phyloP scores from a whole-genome alignment of 2,797 vertebrate species.

The Hapalemur alaotrensis region DNA sequence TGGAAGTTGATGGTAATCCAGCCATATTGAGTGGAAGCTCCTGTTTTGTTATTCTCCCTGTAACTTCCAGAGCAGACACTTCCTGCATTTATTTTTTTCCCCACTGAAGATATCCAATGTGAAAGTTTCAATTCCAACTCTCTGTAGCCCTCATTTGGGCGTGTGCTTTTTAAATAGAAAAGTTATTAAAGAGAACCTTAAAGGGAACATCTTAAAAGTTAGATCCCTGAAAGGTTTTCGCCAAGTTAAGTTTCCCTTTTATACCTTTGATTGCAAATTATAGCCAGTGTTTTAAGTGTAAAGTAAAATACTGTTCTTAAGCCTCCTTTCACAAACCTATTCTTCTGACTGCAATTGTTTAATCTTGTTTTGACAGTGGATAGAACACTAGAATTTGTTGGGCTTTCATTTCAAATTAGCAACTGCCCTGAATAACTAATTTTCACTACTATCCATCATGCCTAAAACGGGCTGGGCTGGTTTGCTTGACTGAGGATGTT shows the following conservation, averaged over 20 bases:
- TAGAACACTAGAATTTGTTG: slow-evolving; percentile 21
- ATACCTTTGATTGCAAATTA: slow-evolving; percentile 5
- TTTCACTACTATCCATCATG: background rate
- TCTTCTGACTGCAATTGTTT: slow-evolving; percentile 46
- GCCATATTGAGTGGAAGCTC: background rate
- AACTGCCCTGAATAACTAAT: background rate
- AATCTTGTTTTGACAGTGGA: slow-evolving; percentile 64
- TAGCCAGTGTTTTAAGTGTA: background rate
- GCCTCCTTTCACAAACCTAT: background rate
- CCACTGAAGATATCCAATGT: background rate
- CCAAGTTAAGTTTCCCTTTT: background rate
- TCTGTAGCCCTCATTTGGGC: background rate
- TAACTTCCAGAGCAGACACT: background rate
- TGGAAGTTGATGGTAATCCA: background rate
- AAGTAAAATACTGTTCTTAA: slow-evolving; percentile 37
- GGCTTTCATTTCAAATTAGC: slow-evolving; percentile 61
- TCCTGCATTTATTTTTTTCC: background rate
- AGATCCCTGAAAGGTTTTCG: background rate
- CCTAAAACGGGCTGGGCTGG: background rate
- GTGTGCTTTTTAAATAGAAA: background rate
- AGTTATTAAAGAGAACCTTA: background rate
- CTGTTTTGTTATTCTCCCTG: background rate
- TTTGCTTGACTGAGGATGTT: background rate
- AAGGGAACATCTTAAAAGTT: background rate
- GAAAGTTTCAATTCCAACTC: background rate